Evolutionary conservation across 2,113 vertebrate species (phyloP).

Genomic region (Pterocles gutturalis): DNA sequence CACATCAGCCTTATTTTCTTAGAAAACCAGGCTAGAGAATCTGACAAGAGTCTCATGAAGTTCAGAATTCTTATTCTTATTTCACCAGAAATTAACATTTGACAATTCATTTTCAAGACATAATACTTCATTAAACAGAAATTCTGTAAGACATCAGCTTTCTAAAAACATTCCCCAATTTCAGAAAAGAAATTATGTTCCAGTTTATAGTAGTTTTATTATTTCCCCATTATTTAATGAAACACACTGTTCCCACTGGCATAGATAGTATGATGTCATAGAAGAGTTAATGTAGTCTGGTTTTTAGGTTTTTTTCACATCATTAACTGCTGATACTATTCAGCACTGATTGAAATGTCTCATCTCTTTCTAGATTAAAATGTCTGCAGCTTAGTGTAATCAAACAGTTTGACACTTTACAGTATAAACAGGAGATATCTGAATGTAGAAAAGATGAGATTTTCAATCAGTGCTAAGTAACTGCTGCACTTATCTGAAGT

Average conservation of each 20-base stretch:
- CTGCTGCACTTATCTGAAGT: neutral
- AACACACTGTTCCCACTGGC: neutral
- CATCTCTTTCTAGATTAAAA: slow-evolving; percentile 25
- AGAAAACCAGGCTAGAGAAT: neutral
- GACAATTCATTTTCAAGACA: neutral
- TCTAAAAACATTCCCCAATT: neutral
- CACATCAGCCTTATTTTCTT: neutral
- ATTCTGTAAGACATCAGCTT: neutral
- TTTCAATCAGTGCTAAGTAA: slow-evolving; percentile 36
- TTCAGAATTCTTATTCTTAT: neutral
- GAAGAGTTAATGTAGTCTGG: neutral
- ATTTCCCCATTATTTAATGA: slow-evolving; percentile 14
- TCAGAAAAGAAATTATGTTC: neutral
- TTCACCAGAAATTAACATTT: neutral
- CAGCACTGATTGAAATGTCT: slow-evolving; percentile 56
- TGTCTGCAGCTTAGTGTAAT: slow-evolving; percentile 51
- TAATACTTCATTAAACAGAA: slow-evolving; percentile 1
- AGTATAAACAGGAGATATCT: slow-evolving; percentile 35
- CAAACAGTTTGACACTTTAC: slow-evolving; percentile 42
- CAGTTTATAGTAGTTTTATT: neutral
- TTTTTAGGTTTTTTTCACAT: neutral
- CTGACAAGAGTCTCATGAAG: neutral
- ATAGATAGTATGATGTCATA: neutral
- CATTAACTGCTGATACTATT: slow-evolving; percentile 39
- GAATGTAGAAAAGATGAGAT: neutral